Evolutionary conservation across 2,113 vertebrate species (phyloP).

Genomic region (Mobula birostris): DNA sequence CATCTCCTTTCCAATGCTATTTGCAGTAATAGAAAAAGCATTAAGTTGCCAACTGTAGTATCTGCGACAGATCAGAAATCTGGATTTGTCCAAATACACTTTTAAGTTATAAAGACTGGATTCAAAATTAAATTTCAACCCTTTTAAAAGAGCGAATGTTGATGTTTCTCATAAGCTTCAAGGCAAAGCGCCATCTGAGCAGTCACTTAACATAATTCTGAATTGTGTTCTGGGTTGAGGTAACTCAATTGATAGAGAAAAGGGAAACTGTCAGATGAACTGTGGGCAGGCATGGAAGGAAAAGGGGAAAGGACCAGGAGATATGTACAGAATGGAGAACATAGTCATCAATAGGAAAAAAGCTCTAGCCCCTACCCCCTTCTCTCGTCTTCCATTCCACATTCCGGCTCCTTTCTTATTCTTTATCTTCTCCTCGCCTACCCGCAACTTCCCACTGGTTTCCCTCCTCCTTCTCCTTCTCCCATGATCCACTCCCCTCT

Average conservation of each 20-base stretch:
- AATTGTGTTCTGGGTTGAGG: background rate
- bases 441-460: too few relatives aligned
- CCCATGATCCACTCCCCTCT: too few relatives aligned
- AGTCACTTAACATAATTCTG: background rate
- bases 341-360: too few relatives aligned
- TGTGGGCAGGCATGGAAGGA: background rate
- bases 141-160: background rate
- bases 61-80: background rate
- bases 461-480: too few relatives aligned
- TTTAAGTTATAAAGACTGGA: background rate
- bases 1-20: background rate
- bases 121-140: background rate
- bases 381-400: too few relatives aligned
- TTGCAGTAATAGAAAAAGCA: background rate
- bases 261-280: background rate
- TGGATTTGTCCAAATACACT: background rate
- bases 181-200: background rate
- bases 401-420: too few relatives aligned
- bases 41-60: background rate
- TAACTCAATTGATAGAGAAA: background rate
- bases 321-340: background rate
- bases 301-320: too few relatives aligned
- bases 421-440: too few relatives aligned
- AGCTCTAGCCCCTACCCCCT: too few relatives aligned
- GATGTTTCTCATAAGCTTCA: background rate